Evolutionary conservation across 2,113 vertebrate genomes (phyloP).

Genomic region (Ardeotis arabs): DNA sequence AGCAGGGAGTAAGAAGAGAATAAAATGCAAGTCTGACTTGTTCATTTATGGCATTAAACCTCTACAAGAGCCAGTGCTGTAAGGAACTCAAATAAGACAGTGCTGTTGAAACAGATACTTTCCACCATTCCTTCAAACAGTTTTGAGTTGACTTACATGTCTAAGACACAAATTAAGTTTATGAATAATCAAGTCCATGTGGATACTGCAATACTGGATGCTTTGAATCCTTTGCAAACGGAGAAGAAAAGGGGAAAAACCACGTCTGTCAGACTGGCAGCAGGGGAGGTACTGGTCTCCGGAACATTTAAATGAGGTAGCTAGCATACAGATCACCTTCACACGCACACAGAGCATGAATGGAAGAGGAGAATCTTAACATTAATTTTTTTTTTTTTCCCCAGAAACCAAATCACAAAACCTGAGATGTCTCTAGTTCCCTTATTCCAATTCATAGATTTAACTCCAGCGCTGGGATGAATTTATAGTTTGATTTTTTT

Average conservation of each 20-base stretch:
- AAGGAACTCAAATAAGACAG: not conserved
- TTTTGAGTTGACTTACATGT: not conserved
- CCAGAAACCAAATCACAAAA: not conserved
- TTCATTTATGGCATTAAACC: not conserved
- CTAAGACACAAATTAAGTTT: not conserved
- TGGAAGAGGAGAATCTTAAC: not conserved
- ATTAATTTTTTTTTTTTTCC: not conserved
- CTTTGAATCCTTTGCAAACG: not conserved
- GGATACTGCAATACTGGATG: not conserved
- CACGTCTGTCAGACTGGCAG: accelerated
- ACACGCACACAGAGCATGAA: accelerated
- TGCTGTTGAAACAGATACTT: not conserved
- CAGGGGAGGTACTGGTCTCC: not conserved
- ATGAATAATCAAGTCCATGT: not conserved
- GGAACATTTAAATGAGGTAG: not conserved
- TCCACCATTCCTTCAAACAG: not conserved
- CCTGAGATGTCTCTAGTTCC: not conserved
- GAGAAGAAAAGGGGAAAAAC: not conserved
- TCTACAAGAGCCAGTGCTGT: not conserved
- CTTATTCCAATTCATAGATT: not conserved
- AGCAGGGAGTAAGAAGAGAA: not conserved
- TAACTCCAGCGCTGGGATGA: not conserved
- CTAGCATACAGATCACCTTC: not conserved
- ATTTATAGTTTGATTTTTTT: not conserved
- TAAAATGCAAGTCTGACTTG: not conserved